These are phyloP conservation scores for Andrena minutula DNA, from an alignment of 2,888 invertebrate species.

Conservation along the genomic window DNA sequence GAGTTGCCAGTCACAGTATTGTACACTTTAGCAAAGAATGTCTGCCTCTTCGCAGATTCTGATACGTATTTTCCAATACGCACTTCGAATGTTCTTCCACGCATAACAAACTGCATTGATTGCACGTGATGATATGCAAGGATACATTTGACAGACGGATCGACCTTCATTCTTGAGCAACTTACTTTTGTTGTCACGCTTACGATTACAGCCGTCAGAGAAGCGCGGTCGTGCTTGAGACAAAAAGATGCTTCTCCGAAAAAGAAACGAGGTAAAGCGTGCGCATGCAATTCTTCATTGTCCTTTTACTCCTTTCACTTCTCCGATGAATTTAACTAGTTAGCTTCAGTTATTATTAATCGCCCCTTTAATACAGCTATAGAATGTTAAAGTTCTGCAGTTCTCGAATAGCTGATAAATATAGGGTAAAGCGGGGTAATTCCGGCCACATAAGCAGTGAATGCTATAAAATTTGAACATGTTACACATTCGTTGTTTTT, in stretches of 20 bases:
- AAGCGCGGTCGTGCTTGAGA: background rate
- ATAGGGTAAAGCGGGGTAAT: too few relatives aligned
- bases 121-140: conserved; percentile 76
- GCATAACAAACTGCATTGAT: conserved; percentile 71
- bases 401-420: too few relatives aligned
- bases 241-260: background rate
- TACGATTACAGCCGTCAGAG: conserved; percentile 23
- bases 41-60: background rate
- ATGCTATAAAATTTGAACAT: too few relatives aligned
- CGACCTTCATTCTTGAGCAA: conserved; percentile 66
- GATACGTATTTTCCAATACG: conserved; percentile 50
- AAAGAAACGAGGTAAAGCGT: background rate
- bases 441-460: too few relatives aligned
- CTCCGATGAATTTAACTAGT: background rate
- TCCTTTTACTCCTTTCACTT: background rate
- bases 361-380: too few relatives aligned
- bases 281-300: background rate
- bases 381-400: too few relatives aligned
- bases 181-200: conserved; percentile 25
- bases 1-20: background rate
- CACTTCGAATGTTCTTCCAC: conserved; percentile 50
- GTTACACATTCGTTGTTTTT: too few relatives aligned
- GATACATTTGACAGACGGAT: conserved; percentile 60
- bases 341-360: too few relatives aligned
- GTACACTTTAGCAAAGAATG: background rate